phyloP scores from a whole-genome alignment of 2,113 vertebrate species.

The Oreochromis aureus region DNA sequence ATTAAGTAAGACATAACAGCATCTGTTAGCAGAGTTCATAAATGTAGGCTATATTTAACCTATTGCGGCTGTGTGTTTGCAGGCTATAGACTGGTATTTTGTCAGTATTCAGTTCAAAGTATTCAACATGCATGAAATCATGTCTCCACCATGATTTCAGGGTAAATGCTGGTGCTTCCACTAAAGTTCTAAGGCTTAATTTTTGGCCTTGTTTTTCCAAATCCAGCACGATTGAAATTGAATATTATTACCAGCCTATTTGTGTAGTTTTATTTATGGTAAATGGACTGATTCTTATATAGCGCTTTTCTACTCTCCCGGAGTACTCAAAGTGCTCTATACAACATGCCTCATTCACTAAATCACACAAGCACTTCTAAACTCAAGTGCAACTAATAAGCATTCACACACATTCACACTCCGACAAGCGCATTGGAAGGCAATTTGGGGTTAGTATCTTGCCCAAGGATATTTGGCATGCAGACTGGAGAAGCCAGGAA shows the following conservation, averaged over 20 bases:
- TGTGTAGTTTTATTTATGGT: background rate
- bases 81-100: background rate
- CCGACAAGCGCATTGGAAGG: no score
- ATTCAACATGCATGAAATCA: background rate
- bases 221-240: background rate
- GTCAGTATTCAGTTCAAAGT: background rate
- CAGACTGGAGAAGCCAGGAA: no score
- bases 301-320: no score
- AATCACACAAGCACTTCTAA: no score
- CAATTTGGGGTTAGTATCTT: no score
- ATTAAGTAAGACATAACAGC: background rate
- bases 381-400: no score
- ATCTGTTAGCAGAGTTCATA: background rate
- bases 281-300: no score
- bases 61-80: background rate
- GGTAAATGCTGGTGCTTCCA: background rate
- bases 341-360: no score
- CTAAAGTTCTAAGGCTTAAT: background rate
- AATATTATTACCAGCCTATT: background rate
- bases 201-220: background rate
- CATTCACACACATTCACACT: no score
- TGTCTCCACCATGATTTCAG: background rate
- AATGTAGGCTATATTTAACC: background rate
- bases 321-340: no score
- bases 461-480: no score